Conservation (phyloP, 2,888 invertebrate species). For the Sepioteuthis lessoniana region DNA sequence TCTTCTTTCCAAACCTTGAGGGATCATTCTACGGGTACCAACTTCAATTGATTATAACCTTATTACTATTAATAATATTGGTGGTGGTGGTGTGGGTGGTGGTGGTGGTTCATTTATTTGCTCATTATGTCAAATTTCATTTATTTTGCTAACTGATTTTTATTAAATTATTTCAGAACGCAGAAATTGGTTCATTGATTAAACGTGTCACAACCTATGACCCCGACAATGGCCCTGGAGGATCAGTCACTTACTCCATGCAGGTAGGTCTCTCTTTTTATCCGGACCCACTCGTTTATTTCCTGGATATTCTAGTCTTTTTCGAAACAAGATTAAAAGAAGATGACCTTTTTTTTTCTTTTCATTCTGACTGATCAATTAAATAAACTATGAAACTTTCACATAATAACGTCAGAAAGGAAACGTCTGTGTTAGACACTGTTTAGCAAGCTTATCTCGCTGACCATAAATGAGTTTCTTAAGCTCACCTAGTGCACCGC, state of each 20-base stretch:
- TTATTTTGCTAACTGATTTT: background rate
- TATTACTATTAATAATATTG: background rate
- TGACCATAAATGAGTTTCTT: too few relatives aligned
- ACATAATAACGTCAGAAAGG: background rate
- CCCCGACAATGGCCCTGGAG: conserved; percentile 64
- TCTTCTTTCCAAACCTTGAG: too few relatives aligned
- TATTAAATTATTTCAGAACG: conserved; percentile 56
- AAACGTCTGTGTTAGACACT: background rate
- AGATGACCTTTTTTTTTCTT: background rate
- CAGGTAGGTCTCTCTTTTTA: conserved; percentile 56
- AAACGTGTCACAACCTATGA: conserved; percentile 61
- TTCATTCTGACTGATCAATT: background rate
- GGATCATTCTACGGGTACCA: too few relatives aligned
- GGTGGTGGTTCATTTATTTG: background rate
- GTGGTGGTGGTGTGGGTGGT: background rate
- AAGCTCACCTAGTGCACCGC: too few relatives aligned
- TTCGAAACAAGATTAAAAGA: background rate
- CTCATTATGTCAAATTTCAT: background rate
- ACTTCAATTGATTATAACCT: too few relatives aligned
- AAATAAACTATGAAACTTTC: background rate
- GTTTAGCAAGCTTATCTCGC: too few relatives aligned
- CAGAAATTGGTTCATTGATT: conserved; percentile 57
- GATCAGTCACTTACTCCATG: conserved; percentile 62
- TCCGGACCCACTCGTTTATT: background rate
- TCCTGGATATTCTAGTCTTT: background rate